A percentile compares a stretch with the other conserved stretches of the same genome.
phyloP scores from a whole-genome alignment of 2,888 invertebrate genomes.

The Tyria jacobaeae region DNA sequence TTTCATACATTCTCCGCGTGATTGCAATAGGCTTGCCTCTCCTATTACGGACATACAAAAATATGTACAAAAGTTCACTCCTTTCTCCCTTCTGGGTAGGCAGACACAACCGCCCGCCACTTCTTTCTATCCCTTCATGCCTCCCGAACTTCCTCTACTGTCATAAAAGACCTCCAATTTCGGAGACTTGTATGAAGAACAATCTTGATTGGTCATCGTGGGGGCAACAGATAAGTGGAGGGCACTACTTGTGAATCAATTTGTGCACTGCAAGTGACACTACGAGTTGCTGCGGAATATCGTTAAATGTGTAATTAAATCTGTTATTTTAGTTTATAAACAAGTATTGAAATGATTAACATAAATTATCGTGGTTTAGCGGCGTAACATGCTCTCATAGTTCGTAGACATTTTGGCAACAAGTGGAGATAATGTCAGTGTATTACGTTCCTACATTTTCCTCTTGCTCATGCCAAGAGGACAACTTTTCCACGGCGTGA shows the following conservation, averaged over 20 bases:
- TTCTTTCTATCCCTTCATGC: too few species aligned
- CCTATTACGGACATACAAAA: too few species aligned
- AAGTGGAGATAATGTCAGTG: constrained; percentile 15
- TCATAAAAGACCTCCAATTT: too few species aligned
- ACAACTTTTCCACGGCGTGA: constrained; percentile 29
- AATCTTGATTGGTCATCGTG: too few species aligned
- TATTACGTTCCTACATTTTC: constrained; percentile 18
- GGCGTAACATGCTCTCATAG: constrained; percentile 10
- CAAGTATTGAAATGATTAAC: neutral
- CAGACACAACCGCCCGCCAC: too few species aligned
- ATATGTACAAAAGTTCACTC: too few species aligned
- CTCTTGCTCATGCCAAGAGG: constrained; percentile 38
- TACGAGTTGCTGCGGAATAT: neutral
- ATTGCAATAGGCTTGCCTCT: too few species aligned
- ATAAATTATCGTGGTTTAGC: constrained; percentile 17
- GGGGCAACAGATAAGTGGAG: too few species aligned
- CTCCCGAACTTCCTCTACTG: too few species aligned
- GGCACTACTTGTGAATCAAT: neutral
- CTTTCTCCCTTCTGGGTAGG: too few species aligned
- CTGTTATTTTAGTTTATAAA: neutral
- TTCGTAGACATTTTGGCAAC: constrained; percentile 37
- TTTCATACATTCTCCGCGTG: too few species aligned
- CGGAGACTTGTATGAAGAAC: too few species aligned
- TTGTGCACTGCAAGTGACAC: neutral
- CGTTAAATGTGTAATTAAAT: neutral